Percentiles rank a stretch among this genome's conserved stretches.
These are phyloP conservation scores for Cybosia mesomella DNA, from an alignment of 2,888 invertebrate genomes.

Conservation along the genomic window DNA sequence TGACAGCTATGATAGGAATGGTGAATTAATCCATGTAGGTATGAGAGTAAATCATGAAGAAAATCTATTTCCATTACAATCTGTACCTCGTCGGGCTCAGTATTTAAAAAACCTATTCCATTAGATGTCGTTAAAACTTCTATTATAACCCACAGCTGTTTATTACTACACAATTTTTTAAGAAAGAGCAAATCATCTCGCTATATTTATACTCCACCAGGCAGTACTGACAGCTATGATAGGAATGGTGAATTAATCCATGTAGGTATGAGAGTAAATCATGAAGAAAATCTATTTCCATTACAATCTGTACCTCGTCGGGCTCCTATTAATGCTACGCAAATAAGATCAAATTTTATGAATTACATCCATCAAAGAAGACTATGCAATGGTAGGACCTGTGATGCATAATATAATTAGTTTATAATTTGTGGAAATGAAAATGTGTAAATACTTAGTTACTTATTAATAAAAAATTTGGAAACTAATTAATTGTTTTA, in stretches of 20 bases:
- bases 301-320: not conserved
- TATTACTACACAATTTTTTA: constrained; percentile 37
- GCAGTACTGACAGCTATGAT: not conserved
- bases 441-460: too few species aligned
- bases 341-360: not conserved
- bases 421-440: too few species aligned
- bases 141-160: constrained; percentile 11
- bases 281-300: not conserved
- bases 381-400: too few species aligned
- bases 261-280: not conserved
- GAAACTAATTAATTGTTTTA: constrained; percentile 20
- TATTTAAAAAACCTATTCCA: constrained; percentile 15
- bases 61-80: too few species aligned
- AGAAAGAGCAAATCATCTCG: constrained; percentile 1
- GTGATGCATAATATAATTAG: too few species aligned
- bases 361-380: not conserved
- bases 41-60: too few species aligned
- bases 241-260: not conserved
- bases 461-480: too few species aligned
- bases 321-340: not conserved
- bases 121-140: constrained; percentile 10
- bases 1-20: too few species aligned
- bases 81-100: too few species aligned
- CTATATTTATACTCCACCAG: not conserved
- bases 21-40: too few species aligned